Evolutionary conservation across 1,140 invertebrate genomes (phyloP), one percentile per base, ranked within the genome.

Genomic region (Sarcophaga peregrina): DNA sequence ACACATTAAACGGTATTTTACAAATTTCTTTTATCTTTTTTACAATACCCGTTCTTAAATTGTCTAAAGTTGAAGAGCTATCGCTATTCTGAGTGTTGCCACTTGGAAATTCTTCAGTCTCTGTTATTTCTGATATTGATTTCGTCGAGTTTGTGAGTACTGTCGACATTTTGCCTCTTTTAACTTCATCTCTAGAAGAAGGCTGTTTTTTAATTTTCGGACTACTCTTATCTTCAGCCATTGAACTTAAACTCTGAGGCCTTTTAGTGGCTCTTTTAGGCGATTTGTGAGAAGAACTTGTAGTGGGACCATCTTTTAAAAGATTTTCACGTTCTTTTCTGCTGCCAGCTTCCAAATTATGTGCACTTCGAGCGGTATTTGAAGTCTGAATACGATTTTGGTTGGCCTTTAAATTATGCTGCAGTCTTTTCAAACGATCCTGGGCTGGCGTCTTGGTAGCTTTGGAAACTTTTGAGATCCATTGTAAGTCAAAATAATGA

Each of bases 401-500:
- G 0, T 58, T 47, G 45, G 81, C 54, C 58, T 86, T 87, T 7
- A 90, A 72, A 45, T 82, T 84, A 1, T 68, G 54, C 74, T 90
- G 88, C 80, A 90, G 75, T 3, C 88, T 83, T 50, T 88, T 88
- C 0, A 90, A 85, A 11, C 88, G 87, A 37, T 87, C 85, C 80
- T 90, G 88, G 0, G 88, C 88, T 1, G 85, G 83, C 13, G 83
- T 83, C 15, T 68, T 81, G 0, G 46, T 47, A 6, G 74, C 10
- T 80, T 82, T 82, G n/a, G 68, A 37, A n/a, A 54, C 48, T 76
- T 37, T 37, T 37, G 25, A 37, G 4, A 54, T 11, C 52, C 15
- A 10, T 11, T 54, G 9, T 10, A 11, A 10, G 9, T 54, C 10
- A 15, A 11, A 54, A 54, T 5, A 11, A 13, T 2, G 3, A 5